phyloP scores from a whole-genome alignment of 2,113 vertebrate species.

The Plectropomus leopardus region DNA sequence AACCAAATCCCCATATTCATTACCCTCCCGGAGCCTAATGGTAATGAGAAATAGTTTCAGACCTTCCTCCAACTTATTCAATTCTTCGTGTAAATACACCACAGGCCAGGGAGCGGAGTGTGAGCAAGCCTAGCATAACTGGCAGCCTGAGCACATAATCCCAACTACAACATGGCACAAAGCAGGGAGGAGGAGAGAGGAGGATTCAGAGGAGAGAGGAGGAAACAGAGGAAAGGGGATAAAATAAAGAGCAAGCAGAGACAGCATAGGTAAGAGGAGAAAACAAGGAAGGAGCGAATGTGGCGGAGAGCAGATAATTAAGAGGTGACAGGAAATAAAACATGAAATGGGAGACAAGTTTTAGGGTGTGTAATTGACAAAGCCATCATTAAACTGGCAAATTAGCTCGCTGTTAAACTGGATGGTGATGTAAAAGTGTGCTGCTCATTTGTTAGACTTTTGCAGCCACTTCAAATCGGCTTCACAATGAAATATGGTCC shows the following conservation, averaged over 20 bases:
- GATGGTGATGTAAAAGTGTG: not conserved
- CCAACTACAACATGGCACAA: constrained; percentile 60
- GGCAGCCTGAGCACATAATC: constrained; percentile 75
- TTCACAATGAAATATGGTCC: not conserved
- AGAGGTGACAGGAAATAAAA: not conserved
- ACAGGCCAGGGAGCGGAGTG: constrained; percentile 18
- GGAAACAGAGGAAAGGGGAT: not conserved
- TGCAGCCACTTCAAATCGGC: not conserved
- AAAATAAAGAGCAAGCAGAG: not conserved
- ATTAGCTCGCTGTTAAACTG: not conserved
- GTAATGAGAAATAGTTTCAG: constrained; percentile 47
- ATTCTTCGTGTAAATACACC: constrained; percentile 50
- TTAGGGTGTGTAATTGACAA: not conserved
- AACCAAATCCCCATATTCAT: constrained; percentile 47
- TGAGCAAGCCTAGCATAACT: constrained; percentile 47
- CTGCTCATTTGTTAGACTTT: not conserved
- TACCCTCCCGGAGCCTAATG: constrained; percentile 15
- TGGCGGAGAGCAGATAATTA: not conserved
- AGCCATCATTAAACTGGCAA: not conserved
- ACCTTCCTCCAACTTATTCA: constrained; percentile 46
- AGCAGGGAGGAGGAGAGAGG: constrained; percentile 39
- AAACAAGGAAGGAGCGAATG: not conserved
- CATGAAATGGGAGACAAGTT: not conserved
- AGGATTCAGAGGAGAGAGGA: not conserved
- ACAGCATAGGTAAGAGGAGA: constrained; percentile 4